Evolutionary conservation across 2,797 vertebrate species (phyloP).

Genomic region (Sebastolobus altivelis): DNA sequence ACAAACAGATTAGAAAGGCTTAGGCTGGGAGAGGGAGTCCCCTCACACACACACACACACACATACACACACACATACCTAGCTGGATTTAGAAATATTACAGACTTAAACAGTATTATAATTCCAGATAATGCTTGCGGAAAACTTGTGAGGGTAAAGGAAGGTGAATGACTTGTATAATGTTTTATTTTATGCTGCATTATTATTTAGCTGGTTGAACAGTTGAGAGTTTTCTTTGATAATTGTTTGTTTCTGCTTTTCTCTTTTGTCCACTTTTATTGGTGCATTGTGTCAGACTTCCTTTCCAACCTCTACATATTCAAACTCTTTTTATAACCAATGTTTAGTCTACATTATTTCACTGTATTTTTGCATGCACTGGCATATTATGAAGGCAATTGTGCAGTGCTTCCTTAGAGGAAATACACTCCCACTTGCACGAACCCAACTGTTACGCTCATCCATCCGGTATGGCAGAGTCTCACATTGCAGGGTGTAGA

Average conservation of each 20-base stretch:
- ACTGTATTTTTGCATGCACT: conserved; percentile 4
- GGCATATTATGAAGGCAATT: conserved; percentile 53
- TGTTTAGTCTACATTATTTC: conserved; percentile 61
- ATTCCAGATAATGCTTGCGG: conserved; percentile 36
- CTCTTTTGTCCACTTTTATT: conserved; percentile 20
- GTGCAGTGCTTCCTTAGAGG: conserved; percentile 60
- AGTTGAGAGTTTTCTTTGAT: conserved; percentile 3
- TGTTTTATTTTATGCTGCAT: conserved; percentile 10
- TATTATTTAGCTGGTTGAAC: background rate
- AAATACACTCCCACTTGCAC: conserved; percentile 66
- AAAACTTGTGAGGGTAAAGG: conserved; percentile 26
- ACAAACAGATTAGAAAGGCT: conserved; percentile 72
- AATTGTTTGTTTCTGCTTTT: conserved; percentile 8
- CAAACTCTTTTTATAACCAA: conserved; percentile 33
- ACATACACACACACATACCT: conserved; percentile 39
- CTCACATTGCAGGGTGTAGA: conserved; percentile 45
- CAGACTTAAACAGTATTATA: conserved; percentile 38
- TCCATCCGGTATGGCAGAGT: conserved; percentile 65
- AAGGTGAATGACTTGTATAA: conserved; percentile 15
- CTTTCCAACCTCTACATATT: conserved; percentile 9
- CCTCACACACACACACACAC: conserved; percentile 34
- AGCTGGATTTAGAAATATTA: conserved; percentile 63
- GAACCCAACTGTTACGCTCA: conserved; percentile 55
- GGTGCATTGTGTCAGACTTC: conserved; percentile 29
- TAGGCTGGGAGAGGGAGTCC: conserved; percentile 71